phyloP scores from a whole-genome alignment of 2,797 vertebrate species.

The Sylvilagus floridanus region DNA sequence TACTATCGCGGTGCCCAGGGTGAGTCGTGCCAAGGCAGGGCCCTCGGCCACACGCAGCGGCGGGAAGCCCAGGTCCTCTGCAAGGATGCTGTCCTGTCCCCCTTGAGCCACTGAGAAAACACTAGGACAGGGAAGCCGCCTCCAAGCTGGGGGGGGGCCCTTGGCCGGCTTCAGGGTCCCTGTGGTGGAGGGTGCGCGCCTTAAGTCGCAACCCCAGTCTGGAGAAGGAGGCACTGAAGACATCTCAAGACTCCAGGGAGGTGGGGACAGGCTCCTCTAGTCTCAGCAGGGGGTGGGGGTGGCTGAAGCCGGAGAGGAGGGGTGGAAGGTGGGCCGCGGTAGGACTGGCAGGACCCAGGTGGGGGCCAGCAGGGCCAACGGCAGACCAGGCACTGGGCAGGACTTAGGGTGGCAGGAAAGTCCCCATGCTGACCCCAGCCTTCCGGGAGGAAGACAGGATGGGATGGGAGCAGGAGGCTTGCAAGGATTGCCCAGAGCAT shows the following conservation, averaged over 20 bases:
- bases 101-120: not conserved
- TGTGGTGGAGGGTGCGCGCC: not conserved
- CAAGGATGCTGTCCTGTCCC: not conserved
- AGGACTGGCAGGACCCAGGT: not conserved
- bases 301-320: not conserved
- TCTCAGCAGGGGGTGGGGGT: no score
- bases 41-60: fast-evolving
- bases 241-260: no score
- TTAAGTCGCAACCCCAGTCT: not conserved
- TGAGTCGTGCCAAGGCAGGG: conserved; percentile 78
- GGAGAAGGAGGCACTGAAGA: not conserved
- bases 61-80: not conserved
- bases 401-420: not conserved
- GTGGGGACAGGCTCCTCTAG: not conserved
- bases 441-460: not conserved
- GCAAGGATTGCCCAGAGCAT: not conserved
- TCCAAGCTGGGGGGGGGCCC: not conserved
- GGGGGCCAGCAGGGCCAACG: not conserved
- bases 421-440: not conserved
- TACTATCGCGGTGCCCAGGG: conserved; percentile 96
- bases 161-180: not conserved
- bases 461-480: not conserved
- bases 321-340: no score
- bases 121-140: not conserved
- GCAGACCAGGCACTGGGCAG: not conserved